Conservation (phyloP, 2,113 vertebrate genomes). For the Stigmatopora argus region DNA sequence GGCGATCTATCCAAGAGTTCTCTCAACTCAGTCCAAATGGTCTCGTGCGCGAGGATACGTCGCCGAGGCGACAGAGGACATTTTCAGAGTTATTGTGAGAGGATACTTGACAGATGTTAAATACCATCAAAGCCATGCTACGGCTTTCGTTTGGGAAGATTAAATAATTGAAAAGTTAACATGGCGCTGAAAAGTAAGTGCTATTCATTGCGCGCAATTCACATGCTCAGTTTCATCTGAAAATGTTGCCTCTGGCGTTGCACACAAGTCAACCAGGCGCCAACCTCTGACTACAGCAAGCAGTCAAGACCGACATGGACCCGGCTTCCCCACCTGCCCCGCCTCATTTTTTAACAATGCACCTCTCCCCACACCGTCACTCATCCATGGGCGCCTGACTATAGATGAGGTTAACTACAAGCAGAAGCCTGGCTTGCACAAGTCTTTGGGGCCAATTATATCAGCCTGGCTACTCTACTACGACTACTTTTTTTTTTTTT, state of each 20-base stretch:
- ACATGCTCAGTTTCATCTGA: slow-evolving; percentile 71
- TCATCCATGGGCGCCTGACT: slow-evolving; percentile 63
- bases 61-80: not conserved
- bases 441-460: slow-evolving; percentile 76
- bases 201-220: slow-evolving; percentile 62
- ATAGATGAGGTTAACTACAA: slow-evolving; percentile 70
- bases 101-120: slow-evolving; percentile 24
- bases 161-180: slow-evolving; percentile 64
- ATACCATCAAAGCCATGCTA: slow-evolving; percentile 11
- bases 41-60: slow-evolving; percentile 23
- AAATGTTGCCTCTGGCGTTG: slow-evolving; percentile 58
- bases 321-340: slow-evolving; percentile 18
- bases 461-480: slow-evolving; percentile 60
- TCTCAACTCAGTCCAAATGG: slow-evolving; percentile 21
- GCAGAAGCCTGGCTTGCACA: slow-evolving; percentile 61
- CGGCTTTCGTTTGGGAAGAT: slow-evolving; percentile 43
- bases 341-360: slow-evolving; percentile 54
- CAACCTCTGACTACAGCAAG: slow-evolving; percentile 39
- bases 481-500: too few species aligned
- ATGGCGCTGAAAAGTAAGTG: slow-evolving; percentile 31
- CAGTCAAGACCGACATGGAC: slow-evolving; percentile 53
- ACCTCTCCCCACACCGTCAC: slow-evolving; percentile 53
- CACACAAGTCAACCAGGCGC: slow-evolving; percentile 60
- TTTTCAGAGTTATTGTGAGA: slow-evolving; percentile 7
- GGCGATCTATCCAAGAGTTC: slow-evolving; percentile 43